Evolutionary conservation across 2,888 invertebrate species (phyloP).

Genomic region (Ornithoptera alexandrae): DNA sequence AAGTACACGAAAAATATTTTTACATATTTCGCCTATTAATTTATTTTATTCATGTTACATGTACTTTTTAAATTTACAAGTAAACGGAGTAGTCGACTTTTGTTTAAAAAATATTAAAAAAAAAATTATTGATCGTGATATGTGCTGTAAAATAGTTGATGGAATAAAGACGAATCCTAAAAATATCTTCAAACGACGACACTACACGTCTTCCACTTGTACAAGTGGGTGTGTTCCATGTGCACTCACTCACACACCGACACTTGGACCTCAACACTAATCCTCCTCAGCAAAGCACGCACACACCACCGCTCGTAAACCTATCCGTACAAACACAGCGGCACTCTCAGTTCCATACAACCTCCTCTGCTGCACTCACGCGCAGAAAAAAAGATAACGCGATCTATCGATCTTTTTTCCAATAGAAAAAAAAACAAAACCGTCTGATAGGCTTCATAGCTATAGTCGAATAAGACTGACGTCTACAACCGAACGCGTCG

Average conservation of each 20-base stretch:
- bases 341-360: slow-evolving; percentile 77
- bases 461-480: slow-evolving; percentile 69
- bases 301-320: slow-evolving; percentile 57
- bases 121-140: not conserved
- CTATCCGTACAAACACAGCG: slow-evolving; percentile 71
- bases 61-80: too few species aligned
- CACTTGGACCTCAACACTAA: slow-evolving; percentile 54
- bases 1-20: too few species aligned
- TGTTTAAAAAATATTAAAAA: not conserved
- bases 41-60: too few species aligned
- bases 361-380: slow-evolving; percentile 80
- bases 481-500: slow-evolving; percentile 69
- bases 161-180: slow-evolving; percentile 18
- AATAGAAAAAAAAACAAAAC: slow-evolving; percentile 55
- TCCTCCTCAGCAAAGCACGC: slow-evolving; percentile 58
- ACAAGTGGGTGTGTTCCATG: slow-evolving; percentile 69
- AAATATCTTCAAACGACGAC: slow-evolving; percentile 42
- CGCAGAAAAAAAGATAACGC: slow-evolving; percentile 78
- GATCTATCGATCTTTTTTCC: slow-evolving; percentile 78
- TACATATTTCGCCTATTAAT: too few species aligned
- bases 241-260: slow-evolving; percentile 68
- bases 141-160: not conserved
- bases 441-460: slow-evolving; percentile 60
- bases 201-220: slow-evolving; percentile 56
- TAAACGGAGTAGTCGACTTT: not conserved